phyloP scores from a whole-genome alignment of 2,113 vertebrate genomes.

The Eulemur rufifrons region DNA sequence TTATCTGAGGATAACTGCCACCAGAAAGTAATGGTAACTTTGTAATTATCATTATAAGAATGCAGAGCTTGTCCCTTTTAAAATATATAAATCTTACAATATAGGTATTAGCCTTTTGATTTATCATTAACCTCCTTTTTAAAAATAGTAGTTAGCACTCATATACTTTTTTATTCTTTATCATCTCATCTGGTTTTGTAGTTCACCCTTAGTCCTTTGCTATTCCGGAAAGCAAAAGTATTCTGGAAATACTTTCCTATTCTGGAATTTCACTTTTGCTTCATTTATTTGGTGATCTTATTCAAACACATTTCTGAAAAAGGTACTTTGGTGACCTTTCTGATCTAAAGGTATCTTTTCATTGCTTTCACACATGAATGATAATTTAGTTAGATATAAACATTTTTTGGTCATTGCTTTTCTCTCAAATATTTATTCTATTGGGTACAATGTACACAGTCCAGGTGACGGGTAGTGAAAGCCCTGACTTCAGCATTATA shows the following conservation, averaged over 20 bases:
- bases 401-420: neutral
- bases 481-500: no score
- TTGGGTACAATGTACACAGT: no score
- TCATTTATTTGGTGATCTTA: slow-evolving; percentile 27
- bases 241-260: neutral
- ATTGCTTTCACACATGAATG: neutral
- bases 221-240: neutral
- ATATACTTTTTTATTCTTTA: neutral
- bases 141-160: neutral
- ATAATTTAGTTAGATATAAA: slow-evolving; percentile 26
- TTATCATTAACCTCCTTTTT: neutral
- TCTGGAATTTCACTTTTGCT: slow-evolving; percentile 6
- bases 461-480: no score
- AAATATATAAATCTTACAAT: neutral
- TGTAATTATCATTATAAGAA: neutral
- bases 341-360: neutral
- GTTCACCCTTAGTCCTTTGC: neutral
- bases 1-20: neutral
- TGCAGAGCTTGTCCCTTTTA: neutral
- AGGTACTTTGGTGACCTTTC: neutral
- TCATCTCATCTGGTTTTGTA: neutral
- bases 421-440: neutral
- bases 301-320: neutral
- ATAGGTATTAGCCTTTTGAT: slow-evolving; percentile 17
- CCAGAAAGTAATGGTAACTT: neutral